phyloP scores from a whole-genome alignment of 2,797 vertebrate genomes.

The Fistularia commersonii region DNA sequence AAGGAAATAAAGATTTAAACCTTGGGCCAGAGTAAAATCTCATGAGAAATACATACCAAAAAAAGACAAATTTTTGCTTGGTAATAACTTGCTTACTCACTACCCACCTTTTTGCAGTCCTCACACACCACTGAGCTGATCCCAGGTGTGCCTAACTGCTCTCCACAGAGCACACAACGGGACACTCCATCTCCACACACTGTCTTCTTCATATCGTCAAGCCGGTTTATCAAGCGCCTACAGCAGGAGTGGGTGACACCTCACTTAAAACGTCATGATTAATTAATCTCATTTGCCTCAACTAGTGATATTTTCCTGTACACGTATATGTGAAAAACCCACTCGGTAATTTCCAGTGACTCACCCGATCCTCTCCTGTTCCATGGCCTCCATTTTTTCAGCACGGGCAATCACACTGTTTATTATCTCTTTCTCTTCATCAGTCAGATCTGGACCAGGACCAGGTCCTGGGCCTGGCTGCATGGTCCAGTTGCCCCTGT shows the following conservation, averaged over 20 bases:
- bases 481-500: conserved; percentile 68
- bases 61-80: conserved; percentile 1
- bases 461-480: conserved; percentile 55
- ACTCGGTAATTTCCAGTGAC: conserved; percentile 18
- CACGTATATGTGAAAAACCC: background rate
- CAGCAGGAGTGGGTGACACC: conserved; percentile 28
- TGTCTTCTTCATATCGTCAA: conserved; percentile 92
- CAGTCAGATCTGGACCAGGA: conserved; percentile 83
- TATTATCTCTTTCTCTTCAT: conserved; percentile 97
- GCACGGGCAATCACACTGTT: conserved; percentile 91
- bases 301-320: background rate
- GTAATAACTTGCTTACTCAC: conserved; percentile 14
- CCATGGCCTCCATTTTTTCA: conserved; percentile 97
- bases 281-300: conserved; percentile 13
- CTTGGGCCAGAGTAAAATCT: conserved; percentile 5
- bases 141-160: conserved; percentile 85
- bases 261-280: conserved; percentile 22
- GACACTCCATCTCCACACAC: conserved; percentile 91
- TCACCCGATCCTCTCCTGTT: conserved; percentile 95
- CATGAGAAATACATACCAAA: conserved; percentile 1
- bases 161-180: conserved; percentile 93
- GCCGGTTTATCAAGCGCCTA: conserved; percentile 89
- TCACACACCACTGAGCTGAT: conserved; percentile 91
- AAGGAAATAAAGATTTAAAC: conserved; percentile 28
- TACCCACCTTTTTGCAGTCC: conserved; percentile 94